Evolutionary conservation across 1,140 invertebrate species (phyloP).

Genomic region (Ostrea denselamellosa): DNA sequence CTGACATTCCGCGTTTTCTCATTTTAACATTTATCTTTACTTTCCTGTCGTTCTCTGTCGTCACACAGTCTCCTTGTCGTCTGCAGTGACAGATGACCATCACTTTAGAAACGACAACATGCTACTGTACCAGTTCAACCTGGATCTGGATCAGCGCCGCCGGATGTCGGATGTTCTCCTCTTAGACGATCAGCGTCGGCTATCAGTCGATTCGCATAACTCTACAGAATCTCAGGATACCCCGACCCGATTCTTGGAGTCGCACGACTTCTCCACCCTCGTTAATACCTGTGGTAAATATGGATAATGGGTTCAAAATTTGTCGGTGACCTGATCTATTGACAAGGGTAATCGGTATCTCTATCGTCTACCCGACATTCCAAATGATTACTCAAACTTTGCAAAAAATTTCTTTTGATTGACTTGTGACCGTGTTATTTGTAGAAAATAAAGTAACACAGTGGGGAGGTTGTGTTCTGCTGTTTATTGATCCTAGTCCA

Average conservation of each 20-base stretch:
- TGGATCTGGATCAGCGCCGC: conserved; percentile 64
- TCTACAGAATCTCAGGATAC: conserved; percentile 34
- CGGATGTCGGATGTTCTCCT: conserved; percentile 65
- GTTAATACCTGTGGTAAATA: background rate
- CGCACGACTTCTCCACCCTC: background rate
- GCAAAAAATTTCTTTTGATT: no score
- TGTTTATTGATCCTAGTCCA: no score
- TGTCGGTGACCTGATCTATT: no score
- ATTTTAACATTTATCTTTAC: background rate
- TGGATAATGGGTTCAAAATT: no score
- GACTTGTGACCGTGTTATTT: no score
- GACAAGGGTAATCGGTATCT: no score
- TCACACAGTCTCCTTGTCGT: background rate
- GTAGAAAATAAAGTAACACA: no score
- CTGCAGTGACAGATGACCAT: conserved; percentile 71
- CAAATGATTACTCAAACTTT: no score
- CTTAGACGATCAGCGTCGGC: background rate
- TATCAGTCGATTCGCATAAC: background rate
- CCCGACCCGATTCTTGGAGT: background rate
- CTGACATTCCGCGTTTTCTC: no score
- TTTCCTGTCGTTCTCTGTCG: background rate
- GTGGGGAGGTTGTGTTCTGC: no score
- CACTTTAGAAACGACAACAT: conserved; percentile 70
- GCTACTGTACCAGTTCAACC: conserved; percentile 70
- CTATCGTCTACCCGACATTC: no score